Percentiles rank a stretch among this genome's conserved stretches.
These are phyloP conservation scores for Porites lutea DNA, from an alignment of 64 coral and sea anemone species.

Conservation along the genomic window DNA sequence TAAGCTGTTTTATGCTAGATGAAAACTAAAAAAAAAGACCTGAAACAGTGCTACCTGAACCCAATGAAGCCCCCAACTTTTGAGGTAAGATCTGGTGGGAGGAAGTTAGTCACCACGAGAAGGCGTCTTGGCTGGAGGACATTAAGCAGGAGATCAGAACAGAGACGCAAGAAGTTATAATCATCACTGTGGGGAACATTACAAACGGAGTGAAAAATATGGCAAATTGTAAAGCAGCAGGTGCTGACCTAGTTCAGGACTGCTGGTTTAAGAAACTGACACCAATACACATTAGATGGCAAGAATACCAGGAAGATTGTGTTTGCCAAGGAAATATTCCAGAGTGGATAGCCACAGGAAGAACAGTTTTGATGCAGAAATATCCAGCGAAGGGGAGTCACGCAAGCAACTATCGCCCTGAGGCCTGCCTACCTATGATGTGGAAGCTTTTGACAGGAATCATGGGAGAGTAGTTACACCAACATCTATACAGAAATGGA, in stretches of 20 bases:
- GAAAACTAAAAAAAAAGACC: no score
- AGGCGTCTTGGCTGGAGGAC: conserved; percentile 22
- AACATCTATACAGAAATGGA: no score
- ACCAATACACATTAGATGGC: conserved; percentile 6
- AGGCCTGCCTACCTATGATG: conserved; percentile 48
- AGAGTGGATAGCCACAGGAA: conserved; percentile 32
- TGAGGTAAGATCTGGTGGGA: conserved; percentile 20
- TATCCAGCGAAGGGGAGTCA: conserved; percentile 34
- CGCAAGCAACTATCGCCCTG: conserved; percentile 48
- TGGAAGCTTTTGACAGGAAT: conserved; percentile 58
- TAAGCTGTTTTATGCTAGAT: not conserved
- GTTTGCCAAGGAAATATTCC: conserved; percentile 35
- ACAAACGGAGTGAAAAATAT: not conserved
- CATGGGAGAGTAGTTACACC: no score
- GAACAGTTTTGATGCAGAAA: conserved; percentile 52
- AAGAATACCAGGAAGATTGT: conserved; percentile 17
- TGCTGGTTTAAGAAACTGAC: conserved; percentile 63
- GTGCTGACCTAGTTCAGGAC: conserved; percentile 20
- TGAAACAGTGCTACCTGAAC: conserved; percentile 6
- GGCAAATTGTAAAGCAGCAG: not conserved
- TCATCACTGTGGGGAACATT: not conserved
- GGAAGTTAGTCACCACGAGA: conserved; percentile 18
- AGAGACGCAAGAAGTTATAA: conserved; percentile 27
- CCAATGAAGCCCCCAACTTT: conserved; percentile 11
- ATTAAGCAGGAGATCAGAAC: not conserved